Evolutionary conservation across 1,140 invertebrate species (phyloP).

Genomic region (Ostrea denselamellosa): DNA sequence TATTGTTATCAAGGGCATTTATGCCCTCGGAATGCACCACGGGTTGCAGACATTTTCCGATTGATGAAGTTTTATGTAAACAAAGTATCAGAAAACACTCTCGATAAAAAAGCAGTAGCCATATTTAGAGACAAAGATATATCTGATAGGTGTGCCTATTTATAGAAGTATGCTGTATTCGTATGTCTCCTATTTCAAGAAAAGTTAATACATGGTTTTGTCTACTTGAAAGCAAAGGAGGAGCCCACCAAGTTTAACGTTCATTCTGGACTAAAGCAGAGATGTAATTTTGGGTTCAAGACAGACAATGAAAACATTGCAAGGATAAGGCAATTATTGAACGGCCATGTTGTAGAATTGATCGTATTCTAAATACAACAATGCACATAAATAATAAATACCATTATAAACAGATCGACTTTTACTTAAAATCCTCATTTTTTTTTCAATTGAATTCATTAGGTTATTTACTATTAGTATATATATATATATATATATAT

Average conservation of each 20-base stretch:
- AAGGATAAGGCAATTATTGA: slow-evolving; percentile 1
- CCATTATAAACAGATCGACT: not conserved
- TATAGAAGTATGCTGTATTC: not conserved
- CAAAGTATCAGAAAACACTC: slow-evolving; percentile 7
- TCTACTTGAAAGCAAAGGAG: slow-evolving; percentile 34
- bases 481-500: not conserved
- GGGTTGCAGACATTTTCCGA: slow-evolving; percentile 33
- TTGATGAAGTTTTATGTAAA: slow-evolving; percentile 39
- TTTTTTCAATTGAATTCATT: not conserved
- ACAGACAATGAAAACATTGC: not conserved
- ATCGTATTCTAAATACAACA: not conserved
- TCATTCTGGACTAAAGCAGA: not conserved
- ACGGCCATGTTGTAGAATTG: not conserved
- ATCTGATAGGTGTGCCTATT: slow-evolving; percentile 20
- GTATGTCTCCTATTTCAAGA: not conserved
- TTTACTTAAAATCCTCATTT: not conserved
- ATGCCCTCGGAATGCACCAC: slow-evolving; percentile 46
- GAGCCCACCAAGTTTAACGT: slow-evolving; percentile 21
- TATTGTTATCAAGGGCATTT: slow-evolving; percentile 38
- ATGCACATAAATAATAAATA: not conserved
- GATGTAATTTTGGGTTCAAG: slow-evolving; percentile 29
- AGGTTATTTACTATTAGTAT: not conserved
- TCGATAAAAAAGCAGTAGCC: slow-evolving; percentile 43
- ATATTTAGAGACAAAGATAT: slow-evolving; percentile 33
- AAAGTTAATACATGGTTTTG: not conserved